Base-by-base conservation (phyloP, 2,113 vertebrate species). In the Oryzias curvinotus region DNA sequence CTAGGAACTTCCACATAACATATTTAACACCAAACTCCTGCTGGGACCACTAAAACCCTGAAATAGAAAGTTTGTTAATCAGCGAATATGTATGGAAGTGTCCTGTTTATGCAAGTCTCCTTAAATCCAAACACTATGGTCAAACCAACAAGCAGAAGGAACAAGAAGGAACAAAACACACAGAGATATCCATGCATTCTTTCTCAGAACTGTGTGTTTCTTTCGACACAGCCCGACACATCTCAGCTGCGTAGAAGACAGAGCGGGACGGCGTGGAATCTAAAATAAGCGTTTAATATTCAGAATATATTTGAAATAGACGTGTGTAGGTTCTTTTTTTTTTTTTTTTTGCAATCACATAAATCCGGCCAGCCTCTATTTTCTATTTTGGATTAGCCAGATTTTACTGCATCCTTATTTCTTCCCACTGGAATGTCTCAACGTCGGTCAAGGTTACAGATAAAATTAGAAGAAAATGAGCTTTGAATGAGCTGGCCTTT, bases 381-480 rank as follows among this genome's bases (percentile, higher is more conserved):
- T 84, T 75, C 81, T 73, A 83, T 84, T 89, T 84, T 83, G 81
- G 86, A 87, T 87, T 77, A 83, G 73, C 65, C 57, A 81, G 73
- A 87, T 85, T 87, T 84, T 66, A 83, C 81, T 83, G 73, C 77
- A 83, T 86, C 82, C 76, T 79, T 82, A 82, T 80, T 87, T 71
- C 77, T 77, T 62, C 71, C 53, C 57, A 65, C 75, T 75, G 83
- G 73, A 85, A 87, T 76, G 81, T 73, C 75, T 80, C 75, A 57
- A 68, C 83, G 62, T 59, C 81, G 81, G 88, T 88, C 86, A 88
- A 87, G 88, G 88, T 89, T 88, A 83, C 67, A 84, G 86, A 87
- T 84, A 88, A 84, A 87, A 83, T 87, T 87, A 85, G 86, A 88
- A 83, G 69, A 68, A 87, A 87, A 88, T 85, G 81, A 87, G 78